phyloP scores from a whole-genome alignment of 2,888 invertebrate species.

The Drosophila emarginata region DNA sequence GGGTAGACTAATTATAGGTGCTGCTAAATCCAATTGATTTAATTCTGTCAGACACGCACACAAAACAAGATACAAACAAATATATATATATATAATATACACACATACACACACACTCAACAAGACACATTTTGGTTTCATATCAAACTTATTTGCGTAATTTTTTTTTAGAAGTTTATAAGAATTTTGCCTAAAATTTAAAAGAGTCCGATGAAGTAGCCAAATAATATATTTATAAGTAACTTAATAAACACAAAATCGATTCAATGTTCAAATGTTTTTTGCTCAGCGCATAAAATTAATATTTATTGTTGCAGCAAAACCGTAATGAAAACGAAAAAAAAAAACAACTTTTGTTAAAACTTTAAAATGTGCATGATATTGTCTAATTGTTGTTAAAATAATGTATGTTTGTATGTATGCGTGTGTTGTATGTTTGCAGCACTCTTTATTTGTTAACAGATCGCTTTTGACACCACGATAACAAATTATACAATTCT shows the following conservation, averaged over 20 bases:
- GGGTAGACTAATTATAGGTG: constrained; percentile 9
- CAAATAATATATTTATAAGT: constrained; percentile 31
- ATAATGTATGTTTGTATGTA: constrained; percentile 40
- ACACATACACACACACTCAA: background rate
- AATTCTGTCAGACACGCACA: constrained; percentile 26
- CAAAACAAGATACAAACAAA: constrained; percentile 15
- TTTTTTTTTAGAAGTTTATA: constrained; percentile 9
- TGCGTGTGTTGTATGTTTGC: background rate
- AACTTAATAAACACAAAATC: constrained; percentile 11
- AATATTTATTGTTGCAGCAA: constrained; percentile 13
- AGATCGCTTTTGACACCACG: background rate
- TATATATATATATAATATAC: constrained; percentile 1
- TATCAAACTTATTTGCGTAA: constrained; percentile 1
- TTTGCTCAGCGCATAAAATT: constrained; percentile 34
- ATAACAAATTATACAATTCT: constrained; percentile 23
- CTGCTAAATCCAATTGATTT: constrained; percentile 24
- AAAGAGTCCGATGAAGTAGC: constrained; percentile 20
- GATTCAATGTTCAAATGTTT: constrained; percentile 28
- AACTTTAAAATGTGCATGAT: constrained; percentile 13
- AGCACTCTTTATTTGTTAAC: constrained; percentile 23
- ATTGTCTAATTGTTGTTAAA: constrained; percentile 60
- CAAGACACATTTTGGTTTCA: constrained; percentile 15
- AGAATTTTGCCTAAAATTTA: constrained; percentile 20
- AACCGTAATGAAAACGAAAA: constrained; percentile 9
- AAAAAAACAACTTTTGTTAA: background rate